Percentiles rank a stretch among this genome's conserved stretches.
phyloP scores from a whole-genome alignment of 2,888 invertebrate genomes.

The Dascillus cervinus region DNA sequence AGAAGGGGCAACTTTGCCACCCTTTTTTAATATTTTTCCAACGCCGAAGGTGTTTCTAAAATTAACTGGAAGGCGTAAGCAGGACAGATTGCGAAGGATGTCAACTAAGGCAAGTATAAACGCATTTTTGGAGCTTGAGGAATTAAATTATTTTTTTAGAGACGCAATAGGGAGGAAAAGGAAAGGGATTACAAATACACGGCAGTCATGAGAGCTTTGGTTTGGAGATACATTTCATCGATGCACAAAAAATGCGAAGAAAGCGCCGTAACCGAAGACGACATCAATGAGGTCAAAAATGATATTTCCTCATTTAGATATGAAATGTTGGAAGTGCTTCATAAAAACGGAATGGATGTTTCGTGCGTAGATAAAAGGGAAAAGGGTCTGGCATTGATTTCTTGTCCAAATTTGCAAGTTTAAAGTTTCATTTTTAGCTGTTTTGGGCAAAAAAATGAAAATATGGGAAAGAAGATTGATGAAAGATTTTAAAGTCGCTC shows the following conservation, averaged over 20 bases:
- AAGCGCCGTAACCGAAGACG: slow-evolving; percentile 85
- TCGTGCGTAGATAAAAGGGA: slow-evolving; percentile 66
- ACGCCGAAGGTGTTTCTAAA: slow-evolving; percentile 73
- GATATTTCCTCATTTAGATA: slow-evolving; percentile 89
- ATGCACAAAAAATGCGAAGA: slow-evolving; percentile 79
- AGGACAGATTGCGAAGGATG: slow-evolving; percentile 51
- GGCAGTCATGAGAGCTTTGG: slow-evolving; percentile 80
- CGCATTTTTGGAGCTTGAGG: not conserved
- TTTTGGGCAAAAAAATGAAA: slow-evolving; percentile 69
- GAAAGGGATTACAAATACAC: slow-evolving; percentile 65
- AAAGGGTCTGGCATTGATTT: slow-evolving; percentile 61
- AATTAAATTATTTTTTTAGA: slow-evolving; percentile 26
- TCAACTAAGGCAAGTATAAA: slow-evolving; percentile 49
- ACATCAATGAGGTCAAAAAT: slow-evolving; percentile 88
- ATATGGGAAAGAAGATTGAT: slow-evolving; percentile 82
- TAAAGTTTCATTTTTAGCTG: slow-evolving; percentile 42
- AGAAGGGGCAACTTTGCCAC: slow-evolving; percentile 80
- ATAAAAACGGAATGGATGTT: slow-evolving; percentile 81
- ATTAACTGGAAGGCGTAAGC: slow-evolving; percentile 55
- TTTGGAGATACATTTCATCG: slow-evolving; percentile 86
- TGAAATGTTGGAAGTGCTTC: slow-evolving; percentile 83
- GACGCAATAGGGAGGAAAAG: slow-evolving; percentile 54
- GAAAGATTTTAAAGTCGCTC: slow-evolving; percentile 82
- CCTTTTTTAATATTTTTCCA: slow-evolving; percentile 90
- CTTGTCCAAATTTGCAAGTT: too few species aligned